Evolutionary conservation across 2,113 vertebrate genomes (phyloP).

Genomic region (Solea senegalensis): DNA sequence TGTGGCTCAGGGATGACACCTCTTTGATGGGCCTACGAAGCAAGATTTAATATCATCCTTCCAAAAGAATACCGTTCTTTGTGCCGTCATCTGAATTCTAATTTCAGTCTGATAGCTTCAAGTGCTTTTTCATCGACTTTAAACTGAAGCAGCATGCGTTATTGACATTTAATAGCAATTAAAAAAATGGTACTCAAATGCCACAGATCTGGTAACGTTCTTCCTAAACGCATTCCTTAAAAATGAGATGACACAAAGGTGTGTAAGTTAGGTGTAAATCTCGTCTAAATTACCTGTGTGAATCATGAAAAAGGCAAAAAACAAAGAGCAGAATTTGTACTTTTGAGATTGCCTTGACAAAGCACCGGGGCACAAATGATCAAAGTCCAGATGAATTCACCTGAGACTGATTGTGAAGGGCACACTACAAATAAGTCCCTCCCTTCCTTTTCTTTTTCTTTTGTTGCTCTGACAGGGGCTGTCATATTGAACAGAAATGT

Average conservation of each 20-base stretch:
- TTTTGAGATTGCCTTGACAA: background rate
- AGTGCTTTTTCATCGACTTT: conserved; percentile 28
- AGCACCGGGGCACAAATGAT: conserved; percentile 21
- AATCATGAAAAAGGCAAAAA: conserved; percentile 16
- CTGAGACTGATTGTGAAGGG: conserved; percentile 41
- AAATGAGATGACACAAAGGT: conserved; percentile 1
- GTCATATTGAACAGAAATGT: conserved; percentile 12
- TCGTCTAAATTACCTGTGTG: conserved; percentile 1
- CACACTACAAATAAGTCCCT: conserved; percentile 30
- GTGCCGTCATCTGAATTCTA: conserved; percentile 36
- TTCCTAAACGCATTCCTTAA: conserved; percentile 17
- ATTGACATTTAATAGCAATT: conserved; percentile 49
- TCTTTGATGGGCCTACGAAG: conserved; percentile 39
- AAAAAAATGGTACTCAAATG: conserved; percentile 45
- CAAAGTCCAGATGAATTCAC: conserved; percentile 37
- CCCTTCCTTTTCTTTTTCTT: conserved; percentile 1
- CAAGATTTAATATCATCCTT: conserved; percentile 41
- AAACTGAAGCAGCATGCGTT: conserved; percentile 11
- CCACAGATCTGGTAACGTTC: conserved; percentile 35
- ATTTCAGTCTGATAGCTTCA: conserved; percentile 15
- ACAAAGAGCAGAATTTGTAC: conserved; percentile 20
- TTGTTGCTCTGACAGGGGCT: background rate
- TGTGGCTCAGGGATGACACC: conserved; percentile 27
- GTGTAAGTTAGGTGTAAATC: conserved; percentile 16
- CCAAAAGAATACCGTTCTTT: conserved; percentile 22